Base-by-base conservation (phyloP, 2,797 vertebrate genomes). In the Peromyscus aztecus region DNA sequence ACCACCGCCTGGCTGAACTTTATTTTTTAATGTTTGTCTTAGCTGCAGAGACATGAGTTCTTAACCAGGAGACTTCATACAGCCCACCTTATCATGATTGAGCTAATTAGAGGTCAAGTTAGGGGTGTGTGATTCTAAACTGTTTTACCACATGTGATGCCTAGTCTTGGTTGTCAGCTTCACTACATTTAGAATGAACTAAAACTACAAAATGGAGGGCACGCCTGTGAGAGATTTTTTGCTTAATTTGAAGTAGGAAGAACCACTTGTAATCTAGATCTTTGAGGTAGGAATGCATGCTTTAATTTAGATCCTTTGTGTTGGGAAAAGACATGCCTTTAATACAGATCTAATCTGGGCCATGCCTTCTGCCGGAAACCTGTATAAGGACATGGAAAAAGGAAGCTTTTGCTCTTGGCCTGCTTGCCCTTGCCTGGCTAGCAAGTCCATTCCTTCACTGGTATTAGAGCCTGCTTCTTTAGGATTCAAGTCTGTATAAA, bases 21-120 rank as follows among this genome's bases (percentile, higher is more conserved):
- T 43, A 81, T 63, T 71, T 90, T 88, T 94, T 90, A n/a, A 34
- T 59, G 23, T 90, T 93, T 90, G 27, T 27, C 29, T 94, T 91
- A 76, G 69, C 11, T n/a, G 76, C 80, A 65, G 46, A 88, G 90
- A 69, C n/a, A 40, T 78, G 55, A 95, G 61, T 0, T 86, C 6
- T 94, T 94, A 7, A 40, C 57, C 46, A n/a, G 19, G 52, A 94
- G n/a, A 75, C 75, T 89, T 85, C n/a, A 43, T 52, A 55, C 73
- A 69, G 87, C 12, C 16, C 19, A 89, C 29, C 46, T 94, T 71
- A 37, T 83, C 14, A 85, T 57, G 82, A 59, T 2, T 95, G 83
- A 67, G 40, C 3, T 6, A 89, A 69, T 34, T 63, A 67, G 71
- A 94, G 67, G 7, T 46, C 5, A 81, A 69, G 71, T 67, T 67